These are phyloP conservation scores for Rattus norvegicus DNA, from an alignment of 2,113 vertebrate genomes.

Conservation along the genomic window GRCr8 NC_086024.1:114098501-114099000, in stretches of 20 bases:
- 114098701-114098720: neutral
- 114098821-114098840: neutral
- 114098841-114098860: neutral
- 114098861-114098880: neutral
- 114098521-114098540: neutral
- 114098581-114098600: neutral
- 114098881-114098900: neutral
- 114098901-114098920: neutral
- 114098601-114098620: neutral
- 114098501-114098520: neutral
- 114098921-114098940: neutral
- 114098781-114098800: neutral
- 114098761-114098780: neutral
- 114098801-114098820: neutral
- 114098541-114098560: neutral
- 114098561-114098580: neutral
- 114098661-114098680: neutral
- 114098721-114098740: neutral
- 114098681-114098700: neutral
- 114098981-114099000: neutral
- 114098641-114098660: neutral
- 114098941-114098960: fast-evolving
- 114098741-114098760: neutral
- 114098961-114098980: neutral
- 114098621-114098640: neutral